Evolutionary conservation across 2,113 vertebrate species (phyloP).

Genomic region (Leptocoma aspasia): DNA sequence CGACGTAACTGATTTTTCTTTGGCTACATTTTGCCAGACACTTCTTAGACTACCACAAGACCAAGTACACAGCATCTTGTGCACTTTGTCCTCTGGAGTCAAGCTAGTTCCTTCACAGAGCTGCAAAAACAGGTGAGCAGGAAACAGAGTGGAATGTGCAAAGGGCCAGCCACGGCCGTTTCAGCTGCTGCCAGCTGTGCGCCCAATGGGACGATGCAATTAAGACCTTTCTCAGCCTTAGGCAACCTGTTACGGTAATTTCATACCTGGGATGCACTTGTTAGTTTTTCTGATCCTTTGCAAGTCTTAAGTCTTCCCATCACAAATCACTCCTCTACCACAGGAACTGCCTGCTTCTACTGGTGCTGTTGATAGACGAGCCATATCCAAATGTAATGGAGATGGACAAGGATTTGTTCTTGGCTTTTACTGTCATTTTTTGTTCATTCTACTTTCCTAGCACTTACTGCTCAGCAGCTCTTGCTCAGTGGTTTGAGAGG

Average conservation of each 20-base stretch:
- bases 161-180: background rate
- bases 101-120: background rate
- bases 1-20: fast-evolving
- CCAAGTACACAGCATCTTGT: fast-evolving
- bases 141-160: background rate
- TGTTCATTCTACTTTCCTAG: background rate
- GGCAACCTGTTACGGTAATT: slow-evolving; percentile 29
- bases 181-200: background rate
- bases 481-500: background rate
- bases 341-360: background rate
- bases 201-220: background rate
- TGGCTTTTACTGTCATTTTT: background rate
- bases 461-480: background rate
- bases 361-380: background rate
- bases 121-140: background rate
- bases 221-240: slow-evolving; percentile 18
- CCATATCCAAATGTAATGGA: background rate
- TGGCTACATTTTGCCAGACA: background rate
- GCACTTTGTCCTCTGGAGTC: background rate
- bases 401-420: background rate
- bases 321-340: background rate
- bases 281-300: slow-evolving; percentile 14
- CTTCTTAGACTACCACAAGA: background rate
- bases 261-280: background rate
- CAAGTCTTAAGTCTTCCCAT: slow-evolving; percentile 38